Conservation (phyloP, 2,888 invertebrate species). For the Adineta ricciae region DNA sequence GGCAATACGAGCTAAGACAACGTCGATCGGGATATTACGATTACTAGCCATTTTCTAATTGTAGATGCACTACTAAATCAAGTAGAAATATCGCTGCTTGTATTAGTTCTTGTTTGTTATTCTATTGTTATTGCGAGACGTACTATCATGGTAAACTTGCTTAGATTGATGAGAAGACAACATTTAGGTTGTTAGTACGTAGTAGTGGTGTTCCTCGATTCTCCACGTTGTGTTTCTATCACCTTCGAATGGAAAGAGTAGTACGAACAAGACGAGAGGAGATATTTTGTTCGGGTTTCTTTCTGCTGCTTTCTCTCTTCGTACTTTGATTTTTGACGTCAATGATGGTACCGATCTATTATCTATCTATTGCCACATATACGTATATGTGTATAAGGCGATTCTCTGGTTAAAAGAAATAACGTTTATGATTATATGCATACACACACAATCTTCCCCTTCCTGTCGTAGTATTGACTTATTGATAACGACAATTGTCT, state of each 20-base stretch:
- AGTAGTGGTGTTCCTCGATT: background rate
- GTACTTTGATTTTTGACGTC: background rate
- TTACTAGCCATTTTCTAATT: conserved; percentile 2
- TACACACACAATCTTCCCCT: background rate
- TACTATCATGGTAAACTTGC: background rate
- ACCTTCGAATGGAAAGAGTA: background rate
- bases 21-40: conserved; percentile 28
- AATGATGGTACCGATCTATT: background rate
- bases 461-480: background rate
- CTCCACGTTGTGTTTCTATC: background rate
- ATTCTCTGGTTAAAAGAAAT: background rate
- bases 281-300: background rate
- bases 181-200: background rate
- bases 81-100: background rate
- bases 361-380: conserved; percentile 9
- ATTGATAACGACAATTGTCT: background rate
- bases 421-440: background rate
- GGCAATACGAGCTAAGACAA: background rate
- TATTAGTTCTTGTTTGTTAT: background rate
- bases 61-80: background rate
- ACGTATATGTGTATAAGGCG: background rate
- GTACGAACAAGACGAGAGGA: background rate
- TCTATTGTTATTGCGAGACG: background rate
- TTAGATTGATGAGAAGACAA: background rate
- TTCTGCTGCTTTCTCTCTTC: too few species aligned